These are phyloP conservation scores for Eupithecia inturbata DNA, from an alignment of 2,888 invertebrate species.

Conservation along the genomic window DNA sequence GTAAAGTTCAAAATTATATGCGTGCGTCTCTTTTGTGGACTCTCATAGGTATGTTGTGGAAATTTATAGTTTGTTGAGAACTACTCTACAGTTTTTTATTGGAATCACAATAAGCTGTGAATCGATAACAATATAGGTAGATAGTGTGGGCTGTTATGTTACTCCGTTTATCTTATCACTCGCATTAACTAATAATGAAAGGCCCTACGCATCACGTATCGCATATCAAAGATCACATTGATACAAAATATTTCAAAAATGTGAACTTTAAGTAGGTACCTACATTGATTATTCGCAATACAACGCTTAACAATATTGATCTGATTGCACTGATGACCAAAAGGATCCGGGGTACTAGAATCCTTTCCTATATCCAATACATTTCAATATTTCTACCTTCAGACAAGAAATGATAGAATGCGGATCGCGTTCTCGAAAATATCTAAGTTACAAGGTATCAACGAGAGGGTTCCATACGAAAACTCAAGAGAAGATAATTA, in stretches of 20 bases:
- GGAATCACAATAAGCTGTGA: slow-evolving; percentile 2
- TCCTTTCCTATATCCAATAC: too few species aligned
- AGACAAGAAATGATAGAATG: neutral
- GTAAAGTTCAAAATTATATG: neutral
- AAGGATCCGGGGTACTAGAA: too few species aligned
- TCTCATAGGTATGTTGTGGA: neutral
- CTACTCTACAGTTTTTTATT: neutral
- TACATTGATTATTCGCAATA: neutral
- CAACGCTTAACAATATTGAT: too few species aligned
- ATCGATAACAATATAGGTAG: neutral
- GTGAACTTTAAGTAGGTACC: neutral
- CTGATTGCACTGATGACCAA: too few species aligned
- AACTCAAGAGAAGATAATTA: slow-evolving; percentile 61
- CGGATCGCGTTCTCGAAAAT: neutral
- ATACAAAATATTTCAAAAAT: slow-evolving; percentile 17
- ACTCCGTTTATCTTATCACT: slow-evolving; percentile 51
- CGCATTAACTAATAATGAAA: slow-evolving; percentile 35
- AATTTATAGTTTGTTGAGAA: neutral
- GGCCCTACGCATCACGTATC: slow-evolving; percentile 13
- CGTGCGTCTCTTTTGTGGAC: neutral
- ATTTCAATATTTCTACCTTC: neutral
- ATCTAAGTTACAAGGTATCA: neutral
- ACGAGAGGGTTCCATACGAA: slow-evolving; percentile 22
- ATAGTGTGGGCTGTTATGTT: slow-evolving; percentile 14
- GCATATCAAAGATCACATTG: slow-evolving; percentile 17